Base-by-base conservation (phyloP, 2,888 invertebrate species). In the Melolontha melolontha region DNA sequence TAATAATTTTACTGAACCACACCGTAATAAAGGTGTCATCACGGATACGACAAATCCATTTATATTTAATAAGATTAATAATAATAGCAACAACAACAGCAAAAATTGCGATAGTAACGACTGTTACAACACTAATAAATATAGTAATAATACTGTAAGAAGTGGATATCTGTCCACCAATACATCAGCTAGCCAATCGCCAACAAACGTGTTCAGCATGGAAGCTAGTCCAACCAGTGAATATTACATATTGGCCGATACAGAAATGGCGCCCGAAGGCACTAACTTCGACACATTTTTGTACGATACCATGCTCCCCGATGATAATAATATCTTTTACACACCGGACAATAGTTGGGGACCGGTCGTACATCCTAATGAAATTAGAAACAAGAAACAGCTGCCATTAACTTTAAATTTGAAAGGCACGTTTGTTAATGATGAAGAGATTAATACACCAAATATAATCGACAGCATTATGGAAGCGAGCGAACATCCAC, bases 381-480 rank as follows among this genome's bases (percentile, higher is more conserved):
- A 14, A 55, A n/a, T 42, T 5, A 1, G 5, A 7, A 44, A 12
- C 12, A 27, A 29, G 29, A 29, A 12, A 7, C 57, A 57, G 50
- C 57, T 49, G 39, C 44, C 29, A 16, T 51, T 51, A 49, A 40
- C 41, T n/a, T 47, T 66, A 49, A 44, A 55, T 11, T 27, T 66
- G 40, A 55, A 57, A 12, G 44, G 34, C 10, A 42, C 17, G 11
- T 49, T 34, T 0, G 29, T 57, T 34, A 66, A 29, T 16, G 59
- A 63, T 22, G 66, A 75, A 54, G 54, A 72, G 6, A 71, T 81
- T 16, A 79, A 79, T 71, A 85, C 85, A 29, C 85, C 85, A 6
- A 84, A 84, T 73, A 81, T 85, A 55, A 81, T 85, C 47, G 82
- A 82, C 17, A 79, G 82, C 5, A 81, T 83, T 16, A 67, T 67